A percentile compares a stretch with the other conserved stretches of the same genome.
phyloP scores from a whole-genome alignment of 2,113 vertebrate species.

The Sula dactylatra region DNA sequence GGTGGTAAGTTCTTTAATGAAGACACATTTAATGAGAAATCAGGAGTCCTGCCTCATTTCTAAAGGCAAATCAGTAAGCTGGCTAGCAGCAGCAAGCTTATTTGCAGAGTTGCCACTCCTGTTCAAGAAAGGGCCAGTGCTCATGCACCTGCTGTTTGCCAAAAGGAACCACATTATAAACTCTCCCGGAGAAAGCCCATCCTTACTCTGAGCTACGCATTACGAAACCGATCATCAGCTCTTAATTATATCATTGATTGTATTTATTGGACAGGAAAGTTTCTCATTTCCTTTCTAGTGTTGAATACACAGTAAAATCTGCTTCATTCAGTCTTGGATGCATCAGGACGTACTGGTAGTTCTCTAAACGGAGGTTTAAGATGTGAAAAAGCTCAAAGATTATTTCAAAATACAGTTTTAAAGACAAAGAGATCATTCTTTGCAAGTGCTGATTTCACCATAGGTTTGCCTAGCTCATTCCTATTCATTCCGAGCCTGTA shows the following conservation, averaged over 20 bases:
- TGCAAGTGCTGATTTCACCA: background rate
- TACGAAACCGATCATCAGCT: background rate
- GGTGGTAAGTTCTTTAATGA: background rate
- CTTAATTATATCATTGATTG: background rate
- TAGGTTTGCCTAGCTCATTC: background rate
- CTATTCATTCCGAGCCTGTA: background rate
- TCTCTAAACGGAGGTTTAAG: background rate
- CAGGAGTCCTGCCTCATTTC: background rate
- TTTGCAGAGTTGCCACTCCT: background rate
- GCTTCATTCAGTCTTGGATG: background rate
- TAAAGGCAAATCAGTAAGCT: background rate
- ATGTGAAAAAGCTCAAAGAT: background rate
- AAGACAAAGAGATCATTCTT: background rate
- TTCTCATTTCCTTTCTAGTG: background rate
- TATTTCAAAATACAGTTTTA: background rate
- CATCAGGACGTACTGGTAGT: background rate
- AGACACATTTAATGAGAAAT: accelerated
- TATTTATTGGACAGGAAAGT: background rate
- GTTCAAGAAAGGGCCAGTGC: background rate
- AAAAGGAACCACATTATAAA: background rate
- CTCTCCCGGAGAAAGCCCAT: background rate
- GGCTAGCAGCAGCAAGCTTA: background rate
- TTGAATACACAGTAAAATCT: background rate
- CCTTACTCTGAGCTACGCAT: background rate
- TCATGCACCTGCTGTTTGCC: accelerated